Evolutionary conservation across 2,888 invertebrate genomes (phyloP).

Genomic region (Eupithecia centaureata): DNA sequence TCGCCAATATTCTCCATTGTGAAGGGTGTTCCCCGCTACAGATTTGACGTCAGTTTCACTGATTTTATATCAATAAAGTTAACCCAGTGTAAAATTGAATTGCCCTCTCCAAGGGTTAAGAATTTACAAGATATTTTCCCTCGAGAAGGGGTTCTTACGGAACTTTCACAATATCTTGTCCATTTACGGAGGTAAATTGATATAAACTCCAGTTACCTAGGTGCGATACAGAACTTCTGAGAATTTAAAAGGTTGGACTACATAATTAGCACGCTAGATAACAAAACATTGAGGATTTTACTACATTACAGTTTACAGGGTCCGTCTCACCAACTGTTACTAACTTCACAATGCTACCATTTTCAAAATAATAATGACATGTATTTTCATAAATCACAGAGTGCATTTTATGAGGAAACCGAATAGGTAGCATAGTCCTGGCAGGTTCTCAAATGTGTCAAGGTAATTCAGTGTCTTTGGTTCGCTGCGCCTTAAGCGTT

Average conservation of each 20-base stretch:
- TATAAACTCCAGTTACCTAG: slow-evolving; percentile 33
- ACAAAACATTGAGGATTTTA: neutral
- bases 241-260: slow-evolving; percentile 10
- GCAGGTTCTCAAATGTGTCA: too few relatives aligned
- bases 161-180: slow-evolving; percentile 23
- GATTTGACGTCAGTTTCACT: neutral
- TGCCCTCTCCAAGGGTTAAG: neutral
- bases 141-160: neutral
- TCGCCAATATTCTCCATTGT: neutral
- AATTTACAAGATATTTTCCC: neutral
- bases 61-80: slow-evolving; percentile 5
- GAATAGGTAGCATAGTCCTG: too few relatives aligned
- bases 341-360: too few relatives aligned
- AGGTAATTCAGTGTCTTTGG: too few relatives aligned
- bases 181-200: slow-evolving; percentile 37
- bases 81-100: slow-evolving; percentile 2
- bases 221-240: slow-evolving; percentile 17
- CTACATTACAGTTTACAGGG: too few relatives aligned
- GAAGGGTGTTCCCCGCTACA: neutral
- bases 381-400: too few relatives aligned
- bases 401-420: too few relatives aligned
- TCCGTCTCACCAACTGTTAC: too few relatives aligned
- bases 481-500: too few relatives aligned
- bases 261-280: neutral
- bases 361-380: too few relatives aligned